Evolutionary conservation across 2,797 vertebrate genomes (phyloP).

Genomic region (Platalea minor): DNA sequence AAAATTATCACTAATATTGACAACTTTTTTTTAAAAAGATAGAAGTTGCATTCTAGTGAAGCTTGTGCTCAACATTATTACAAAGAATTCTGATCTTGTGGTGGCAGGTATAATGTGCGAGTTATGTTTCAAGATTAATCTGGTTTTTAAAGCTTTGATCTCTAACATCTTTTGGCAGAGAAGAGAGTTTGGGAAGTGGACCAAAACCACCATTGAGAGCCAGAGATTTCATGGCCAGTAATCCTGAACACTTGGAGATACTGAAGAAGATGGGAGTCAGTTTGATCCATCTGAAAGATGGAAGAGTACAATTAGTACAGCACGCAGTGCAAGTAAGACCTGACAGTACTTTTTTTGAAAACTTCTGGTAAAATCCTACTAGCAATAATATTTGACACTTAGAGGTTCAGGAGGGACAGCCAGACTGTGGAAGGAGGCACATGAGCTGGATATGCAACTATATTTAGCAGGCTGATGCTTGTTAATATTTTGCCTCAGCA

Average conservation of each 20-base stretch:
- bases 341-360: background rate
- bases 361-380: background rate
- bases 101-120: background rate
- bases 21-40: background rate
- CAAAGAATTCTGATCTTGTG: background rate
- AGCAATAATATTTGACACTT: background rate
- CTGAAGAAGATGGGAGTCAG: slow-evolving; percentile 98
- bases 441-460: background rate
- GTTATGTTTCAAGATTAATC: background rate
- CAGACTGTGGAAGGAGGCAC: background rate
- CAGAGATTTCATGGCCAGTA: slow-evolving; percentile 98
- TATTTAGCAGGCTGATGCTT: background rate
- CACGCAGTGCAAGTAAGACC: slow-evolving; percentile 92
- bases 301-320: slow-evolving; percentile 96
- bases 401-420: background rate
- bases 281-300: slow-evolving; percentile 96
- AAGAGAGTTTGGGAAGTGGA: slow-evolving; percentile 79
- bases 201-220: slow-evolving; percentile 88
- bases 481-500: background rate
- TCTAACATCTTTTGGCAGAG: slow-evolving; percentile 70
- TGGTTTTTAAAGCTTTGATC: slow-evolving; percentile 4
- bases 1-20: background rate
- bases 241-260: slow-evolving; percentile 95
- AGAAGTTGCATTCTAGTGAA: background rate
- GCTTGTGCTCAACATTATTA: background rate